Evolutionary conservation across 1,140 invertebrate species (phyloP).

Genomic region (Drosophila arizonae): DNA sequence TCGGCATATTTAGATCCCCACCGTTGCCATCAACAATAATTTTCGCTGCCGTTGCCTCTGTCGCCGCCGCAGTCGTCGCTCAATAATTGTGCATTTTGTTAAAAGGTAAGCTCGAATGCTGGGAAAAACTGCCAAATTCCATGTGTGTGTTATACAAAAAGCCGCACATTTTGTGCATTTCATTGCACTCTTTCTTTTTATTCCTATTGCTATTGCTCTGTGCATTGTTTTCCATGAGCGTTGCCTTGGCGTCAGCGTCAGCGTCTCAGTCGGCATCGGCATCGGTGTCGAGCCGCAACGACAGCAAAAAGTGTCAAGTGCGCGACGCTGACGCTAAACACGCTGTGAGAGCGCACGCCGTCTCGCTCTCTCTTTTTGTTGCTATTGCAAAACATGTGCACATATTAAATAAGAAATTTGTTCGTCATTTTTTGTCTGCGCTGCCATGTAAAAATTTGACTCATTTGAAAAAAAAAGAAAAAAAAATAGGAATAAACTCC

Average conservation of each 20-base stretch:
- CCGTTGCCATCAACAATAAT: constrained; percentile 44
- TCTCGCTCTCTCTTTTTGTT: constrained; percentile 13
- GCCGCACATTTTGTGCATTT: constrained; percentile 36
- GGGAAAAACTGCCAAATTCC: constrained; percentile 41
- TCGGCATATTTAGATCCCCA: constrained; percentile 34
- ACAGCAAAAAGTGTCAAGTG: constrained; percentile 51
- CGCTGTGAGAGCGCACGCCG: constrained; percentile 12
- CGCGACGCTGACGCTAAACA: constrained; percentile 32
- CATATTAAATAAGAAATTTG: constrained; percentile 38
- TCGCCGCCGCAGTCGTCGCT: constrained; percentile 30
- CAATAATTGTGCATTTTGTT: constrained; percentile 55
- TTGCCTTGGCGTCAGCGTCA: constrained; percentile 15
- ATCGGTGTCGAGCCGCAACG: not conserved
- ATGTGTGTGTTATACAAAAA: constrained; percentile 51
- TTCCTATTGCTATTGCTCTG: constrained; percentile 23
- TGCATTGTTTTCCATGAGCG: constrained; percentile 46
- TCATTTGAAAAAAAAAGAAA: not conserved
- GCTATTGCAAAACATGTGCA: constrained; percentile 41
- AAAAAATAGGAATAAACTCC: not conserved
- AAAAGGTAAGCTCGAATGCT: constrained; percentile 49
- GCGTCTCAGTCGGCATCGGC: constrained; percentile 18
- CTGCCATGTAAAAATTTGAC: constrained; percentile 25
- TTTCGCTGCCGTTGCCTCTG: constrained; percentile 30
- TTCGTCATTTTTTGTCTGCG: constrained; percentile 22
- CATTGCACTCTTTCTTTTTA: constrained; percentile 29